phyloP scores from a whole-genome alignment of 92 coral and sea anemone genomes.

The Phenganax stokvisi region DNA sequence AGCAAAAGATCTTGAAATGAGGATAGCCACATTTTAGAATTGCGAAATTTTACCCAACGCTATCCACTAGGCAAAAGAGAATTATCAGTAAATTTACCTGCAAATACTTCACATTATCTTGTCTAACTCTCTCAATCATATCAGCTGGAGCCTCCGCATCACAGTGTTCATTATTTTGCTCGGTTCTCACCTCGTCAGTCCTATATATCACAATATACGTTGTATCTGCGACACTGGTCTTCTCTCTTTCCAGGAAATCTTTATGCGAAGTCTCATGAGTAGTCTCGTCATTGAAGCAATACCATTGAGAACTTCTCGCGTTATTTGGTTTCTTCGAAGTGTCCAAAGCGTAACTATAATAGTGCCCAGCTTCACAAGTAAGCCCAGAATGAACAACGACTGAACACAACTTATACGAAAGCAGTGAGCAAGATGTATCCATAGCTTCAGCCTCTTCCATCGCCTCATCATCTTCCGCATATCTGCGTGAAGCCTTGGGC shows the following conservation, averaged over 20 bases:
- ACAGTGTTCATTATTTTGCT: not conserved
- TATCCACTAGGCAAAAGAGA: no score
- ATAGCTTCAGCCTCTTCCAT: constrained; percentile 9
- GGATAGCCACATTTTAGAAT: no score
- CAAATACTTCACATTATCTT: constrained; percentile 27
- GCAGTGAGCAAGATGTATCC: constrained; percentile 48
- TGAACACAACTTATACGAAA: constrained; percentile 69
- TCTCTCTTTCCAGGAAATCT: constrained; percentile 23
- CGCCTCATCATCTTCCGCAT: constrained; percentile 1
- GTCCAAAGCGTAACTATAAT: constrained; percentile 76
- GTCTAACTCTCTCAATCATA: constrained; percentile 26
- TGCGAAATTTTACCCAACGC: no score
- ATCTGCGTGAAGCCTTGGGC: constrained; percentile 9
- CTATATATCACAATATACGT: constrained; percentile 33
- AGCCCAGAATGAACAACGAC: constrained; percentile 96
- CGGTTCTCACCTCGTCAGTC: not conserved
- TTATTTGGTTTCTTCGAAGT: not conserved
- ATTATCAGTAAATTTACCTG: constrained; percentile 12
- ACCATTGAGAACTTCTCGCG: constrained; percentile 11
- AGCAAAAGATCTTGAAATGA: no score
- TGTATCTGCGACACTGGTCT: constrained; percentile 18
- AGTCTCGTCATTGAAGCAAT: constrained; percentile 34
- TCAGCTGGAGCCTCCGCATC: constrained; percentile 27
- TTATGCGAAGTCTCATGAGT: constrained; percentile 26
- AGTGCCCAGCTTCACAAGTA: constrained; percentile 94